Evolutionary conservation across 2,888 invertebrate genomes (phyloP).

Genomic region (Acanthococcus lagerstroemiae): DNA sequence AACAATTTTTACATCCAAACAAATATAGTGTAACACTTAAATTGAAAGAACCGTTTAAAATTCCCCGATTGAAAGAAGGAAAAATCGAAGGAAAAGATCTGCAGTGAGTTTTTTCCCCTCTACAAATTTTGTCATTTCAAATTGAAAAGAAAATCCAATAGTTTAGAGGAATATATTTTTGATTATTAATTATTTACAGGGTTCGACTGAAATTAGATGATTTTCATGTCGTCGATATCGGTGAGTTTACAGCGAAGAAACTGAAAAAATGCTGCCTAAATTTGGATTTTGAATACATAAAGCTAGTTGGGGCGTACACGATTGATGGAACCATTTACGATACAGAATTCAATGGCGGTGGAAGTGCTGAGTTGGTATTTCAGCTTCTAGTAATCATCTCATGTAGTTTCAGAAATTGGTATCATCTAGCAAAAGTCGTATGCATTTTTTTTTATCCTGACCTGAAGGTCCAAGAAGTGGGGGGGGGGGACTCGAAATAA

Average conservation of each 20-base stretch:
- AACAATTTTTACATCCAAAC: background rate
- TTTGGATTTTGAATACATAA: slow-evolving; percentile 11
- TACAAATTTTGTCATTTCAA: background rate
- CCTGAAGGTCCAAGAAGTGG: too few relatives aligned
- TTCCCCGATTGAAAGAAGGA: slow-evolving; percentile 9
- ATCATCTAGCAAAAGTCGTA: background rate
- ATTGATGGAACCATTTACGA: slow-evolving; percentile 4
- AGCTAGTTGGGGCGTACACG: slow-evolving; percentile 3
- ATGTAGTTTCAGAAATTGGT: background rate
- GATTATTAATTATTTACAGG: background rate
- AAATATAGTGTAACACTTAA: slow-evolving; percentile 2
- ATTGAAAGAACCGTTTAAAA: slow-evolving; percentile 15
- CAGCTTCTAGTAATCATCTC: background rate
- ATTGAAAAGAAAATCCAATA: background rate
- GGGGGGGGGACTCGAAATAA: too few relatives aligned
- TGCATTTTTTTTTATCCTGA: background rate
- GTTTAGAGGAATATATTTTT: background rate
- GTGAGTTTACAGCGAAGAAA: slow-evolving; percentile 12
- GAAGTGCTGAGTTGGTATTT: slow-evolving; percentile 7
- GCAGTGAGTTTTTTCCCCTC: background rate
- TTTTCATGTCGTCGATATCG: slow-evolving; percentile 5
- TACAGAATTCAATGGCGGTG: background rate
- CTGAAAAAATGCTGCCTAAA: slow-evolving; percentile 7
- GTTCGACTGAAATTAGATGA: slow-evolving; percentile 7
- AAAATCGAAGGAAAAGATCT: slow-evolving; percentile 12